Evolutionary conservation across 2,888 invertebrate genomes (phyloP).

Genomic region (Phlogophora meticulosa): DNA sequence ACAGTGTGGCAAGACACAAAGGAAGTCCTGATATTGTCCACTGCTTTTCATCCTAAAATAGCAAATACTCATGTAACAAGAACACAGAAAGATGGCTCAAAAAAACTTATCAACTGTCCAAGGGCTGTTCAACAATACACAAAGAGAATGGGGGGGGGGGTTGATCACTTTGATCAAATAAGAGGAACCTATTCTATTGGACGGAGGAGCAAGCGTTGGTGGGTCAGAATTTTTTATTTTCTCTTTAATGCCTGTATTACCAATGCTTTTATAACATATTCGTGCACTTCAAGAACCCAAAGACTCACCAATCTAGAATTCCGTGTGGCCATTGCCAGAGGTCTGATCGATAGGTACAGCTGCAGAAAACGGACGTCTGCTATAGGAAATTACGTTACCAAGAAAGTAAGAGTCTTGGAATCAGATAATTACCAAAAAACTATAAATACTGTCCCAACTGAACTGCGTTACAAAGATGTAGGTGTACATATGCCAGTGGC

Average conservation of each 20-base stretch:
- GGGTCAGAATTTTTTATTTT: slow-evolving; percentile 1
- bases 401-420: slow-evolving; percentile 8
- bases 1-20: not conserved
- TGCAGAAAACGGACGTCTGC: slow-evolving; percentile 6
- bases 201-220: slow-evolving; percentile 4
- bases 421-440: slow-evolving; percentile 7
- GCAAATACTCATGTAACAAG: no score
- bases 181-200: no score
- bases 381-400: slow-evolving; percentile 6
- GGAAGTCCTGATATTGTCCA: no score
- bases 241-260: slow-evolving; percentile 3
- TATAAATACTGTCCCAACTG: slow-evolving; percentile 7
- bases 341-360: slow-evolving; percentile 4
- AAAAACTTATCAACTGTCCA: no score
- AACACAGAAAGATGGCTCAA: no score
- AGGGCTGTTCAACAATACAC: no score
- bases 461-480: no score
- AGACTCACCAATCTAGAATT: slow-evolving; percentile 5
- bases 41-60: no score
- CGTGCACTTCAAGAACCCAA: slow-evolving; percentile 6
- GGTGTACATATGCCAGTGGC: no score
- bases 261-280: slow-evolving; percentile 3
- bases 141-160: no score
- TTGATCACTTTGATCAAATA: no score
- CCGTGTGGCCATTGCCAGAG: slow-evolving; percentile 3